Evolutionary conservation across 2,113 vertebrate genomes (phyloP).

Genomic region (Eclectus roratus): DNA sequence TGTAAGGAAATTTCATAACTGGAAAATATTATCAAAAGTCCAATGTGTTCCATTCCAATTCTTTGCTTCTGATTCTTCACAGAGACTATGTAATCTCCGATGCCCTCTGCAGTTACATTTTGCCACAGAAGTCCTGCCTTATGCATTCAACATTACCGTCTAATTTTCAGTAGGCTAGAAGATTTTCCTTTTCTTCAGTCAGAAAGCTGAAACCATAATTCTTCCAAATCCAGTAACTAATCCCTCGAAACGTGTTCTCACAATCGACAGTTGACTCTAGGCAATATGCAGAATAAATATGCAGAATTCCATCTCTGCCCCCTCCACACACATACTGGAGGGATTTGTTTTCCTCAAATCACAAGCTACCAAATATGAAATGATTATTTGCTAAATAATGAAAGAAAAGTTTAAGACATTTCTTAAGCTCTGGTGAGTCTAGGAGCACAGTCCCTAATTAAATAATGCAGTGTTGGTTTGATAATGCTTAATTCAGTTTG

Average conservation of each 20-base stretch:
- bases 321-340: background rate
- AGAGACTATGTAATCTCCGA: background rate
- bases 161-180: background rate
- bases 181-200: background rate
- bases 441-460: background rate
- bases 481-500: background rate
- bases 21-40: background rate
- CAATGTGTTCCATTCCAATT: background rate
- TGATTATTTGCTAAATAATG: constrained; percentile 34
- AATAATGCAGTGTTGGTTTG: background rate
- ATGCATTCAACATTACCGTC: background rate
- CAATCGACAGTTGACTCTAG: background rate
- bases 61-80: background rate
- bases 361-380: constrained; percentile 21
- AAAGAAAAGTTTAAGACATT: background rate
- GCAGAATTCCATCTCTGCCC: background rate
- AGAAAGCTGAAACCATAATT: background rate
- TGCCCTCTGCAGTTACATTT: background rate
- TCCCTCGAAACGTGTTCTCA: background rate
- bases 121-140: background rate
- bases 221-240: constrained; percentile 22
- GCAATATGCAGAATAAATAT: background rate
- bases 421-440: background rate
- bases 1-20: background rate
- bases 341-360: constrained; percentile 9